A percentile compares a stretch with the other conserved stretches of the same genome.
Conservation (phyloP, 1,140 invertebrate genomes). For the Batillaria attramentaria region DNA sequence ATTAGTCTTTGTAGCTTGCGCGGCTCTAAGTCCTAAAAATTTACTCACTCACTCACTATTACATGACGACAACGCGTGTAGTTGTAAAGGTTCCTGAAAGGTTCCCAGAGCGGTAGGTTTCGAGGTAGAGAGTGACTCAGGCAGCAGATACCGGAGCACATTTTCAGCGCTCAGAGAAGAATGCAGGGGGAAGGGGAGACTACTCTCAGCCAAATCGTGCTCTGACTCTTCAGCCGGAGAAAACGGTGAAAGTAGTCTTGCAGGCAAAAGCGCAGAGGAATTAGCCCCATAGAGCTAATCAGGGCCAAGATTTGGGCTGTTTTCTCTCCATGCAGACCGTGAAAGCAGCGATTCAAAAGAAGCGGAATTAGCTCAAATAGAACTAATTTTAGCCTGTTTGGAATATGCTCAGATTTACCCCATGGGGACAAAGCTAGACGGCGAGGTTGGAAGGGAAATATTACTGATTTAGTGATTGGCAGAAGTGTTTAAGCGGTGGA, state of each 20-base stretch:
- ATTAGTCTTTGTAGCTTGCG: no score
- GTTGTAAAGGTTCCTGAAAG: no score
- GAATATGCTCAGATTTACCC: conserved; percentile 1
- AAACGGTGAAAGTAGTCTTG: conserved; percentile 17
- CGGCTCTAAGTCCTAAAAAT: no score
- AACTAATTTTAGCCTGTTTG: conserved; percentile 12
- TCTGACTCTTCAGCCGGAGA: conserved; percentile 11
- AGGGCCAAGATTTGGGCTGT: conserved; percentile 12
- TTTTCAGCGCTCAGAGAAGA: no score
- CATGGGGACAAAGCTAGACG: background rate
- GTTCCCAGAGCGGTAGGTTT: background rate
- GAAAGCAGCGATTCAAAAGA: conserved; percentile 2
- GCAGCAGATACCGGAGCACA: background rate
- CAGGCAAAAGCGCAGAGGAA: conserved; percentile 12
- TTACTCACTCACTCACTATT: no score
- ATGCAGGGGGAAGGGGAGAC: background rate
- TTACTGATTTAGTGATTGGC: no score
- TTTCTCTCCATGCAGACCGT: conserved; percentile 5
- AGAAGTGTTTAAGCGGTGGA: no score
- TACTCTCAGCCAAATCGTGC: background rate
- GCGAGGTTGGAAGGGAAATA: no score
- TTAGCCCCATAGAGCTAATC: conserved; percentile 26
- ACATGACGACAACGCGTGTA: no score
- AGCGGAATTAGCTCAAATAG: conserved; percentile 3
- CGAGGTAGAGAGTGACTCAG: background rate